Evolutionary conservation across 2,888 invertebrate genomes (phyloP).

Genomic region (Tuberolachnus salignus): DNA sequence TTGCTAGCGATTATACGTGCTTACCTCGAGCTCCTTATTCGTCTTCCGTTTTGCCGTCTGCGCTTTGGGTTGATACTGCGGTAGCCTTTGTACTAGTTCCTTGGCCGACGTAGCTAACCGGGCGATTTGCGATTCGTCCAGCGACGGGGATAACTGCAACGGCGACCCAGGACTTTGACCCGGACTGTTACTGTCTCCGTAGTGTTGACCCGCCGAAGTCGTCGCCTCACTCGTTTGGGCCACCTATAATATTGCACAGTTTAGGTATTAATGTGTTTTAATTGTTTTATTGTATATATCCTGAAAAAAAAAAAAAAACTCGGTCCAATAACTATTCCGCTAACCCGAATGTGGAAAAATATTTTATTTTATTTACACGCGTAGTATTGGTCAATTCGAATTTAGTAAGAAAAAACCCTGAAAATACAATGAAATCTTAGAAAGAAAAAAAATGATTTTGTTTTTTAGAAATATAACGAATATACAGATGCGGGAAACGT

Average conservation of each 20-base stretch:
- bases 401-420: no score
- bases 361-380: no score
- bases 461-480: not conserved
- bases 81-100: conserved; percentile 79
- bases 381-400: no score
- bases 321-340: no score
- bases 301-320: no score
- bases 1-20: conserved; percentile 45
- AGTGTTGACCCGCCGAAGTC: conserved; percentile 47
- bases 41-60: conserved; percentile 87
- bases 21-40: conserved; percentile 85
- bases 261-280: no score
- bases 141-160: conserved; percentile 69
- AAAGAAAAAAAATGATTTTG: not conserved
- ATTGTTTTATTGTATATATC: no score
- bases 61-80: conserved; percentile 86
- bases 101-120: conserved; percentile 84
- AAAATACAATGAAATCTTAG: conserved; percentile 1
- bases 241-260: conserved; percentile 15
- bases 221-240: conserved; percentile 49
- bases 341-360: no score
- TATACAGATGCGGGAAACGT: not conserved
- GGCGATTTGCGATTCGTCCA: conserved; percentile 82
- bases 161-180: conserved; percentile 67
- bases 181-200: conserved; percentile 59